A percentile compares a stretch with the other conserved stretches of the same genome.
Evolutionary conservation across 2,888 invertebrate genomes (phyloP).

Genomic region (Harpalus rufipes): DNA sequence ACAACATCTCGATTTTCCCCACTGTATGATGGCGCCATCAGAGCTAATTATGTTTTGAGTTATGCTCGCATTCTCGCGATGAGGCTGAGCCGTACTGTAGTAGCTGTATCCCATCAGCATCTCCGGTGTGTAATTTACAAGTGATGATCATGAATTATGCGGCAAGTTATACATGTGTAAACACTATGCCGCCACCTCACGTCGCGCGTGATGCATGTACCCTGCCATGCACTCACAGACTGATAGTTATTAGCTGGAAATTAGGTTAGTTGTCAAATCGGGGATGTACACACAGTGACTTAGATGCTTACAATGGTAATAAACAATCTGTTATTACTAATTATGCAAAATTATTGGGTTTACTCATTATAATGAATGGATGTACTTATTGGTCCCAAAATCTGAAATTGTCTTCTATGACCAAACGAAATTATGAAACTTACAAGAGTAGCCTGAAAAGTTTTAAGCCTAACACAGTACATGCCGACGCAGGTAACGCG

Average conservation of each 20-base stretch:
- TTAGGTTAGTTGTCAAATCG: slow-evolving; percentile 30
- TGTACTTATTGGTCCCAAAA: too few relatives aligned
- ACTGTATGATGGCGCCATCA: slow-evolving; percentile 47
- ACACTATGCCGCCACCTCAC: slow-evolving; percentile 30
- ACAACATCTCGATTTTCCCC: slow-evolving; percentile 22
- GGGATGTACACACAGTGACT: background rate
- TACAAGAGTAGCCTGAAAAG: too few relatives aligned
- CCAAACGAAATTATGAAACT: too few relatives aligned
- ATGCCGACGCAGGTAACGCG: too few relatives aligned
- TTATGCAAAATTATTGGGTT: too few relatives aligned
- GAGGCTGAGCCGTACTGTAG: background rate
- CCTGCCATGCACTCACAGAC: background rate
- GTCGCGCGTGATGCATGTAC: slow-evolving; percentile 25
- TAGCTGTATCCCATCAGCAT: slow-evolving; percentile 30
- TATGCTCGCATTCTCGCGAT: slow-evolving; percentile 43
- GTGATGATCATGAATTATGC: slow-evolving; percentile 65
- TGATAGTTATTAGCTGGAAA: slow-evolving; percentile 32
- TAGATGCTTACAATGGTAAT: background rate
- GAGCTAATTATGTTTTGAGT: slow-evolving; percentile 63
- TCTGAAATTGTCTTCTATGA: too few relatives aligned
- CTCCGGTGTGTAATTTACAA: slow-evolving; percentile 62
- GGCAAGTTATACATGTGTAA: slow-evolving; percentile 63
- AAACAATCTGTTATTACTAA: background rate
- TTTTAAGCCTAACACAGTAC: too few relatives aligned
- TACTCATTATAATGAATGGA: too few relatives aligned